A percentile compares a stretch with the other conserved stretches of the same genome.
Conservation (phyloP, 35 echinoderm and acorn worm genomes). For the Chiridota heheva region DNA sequence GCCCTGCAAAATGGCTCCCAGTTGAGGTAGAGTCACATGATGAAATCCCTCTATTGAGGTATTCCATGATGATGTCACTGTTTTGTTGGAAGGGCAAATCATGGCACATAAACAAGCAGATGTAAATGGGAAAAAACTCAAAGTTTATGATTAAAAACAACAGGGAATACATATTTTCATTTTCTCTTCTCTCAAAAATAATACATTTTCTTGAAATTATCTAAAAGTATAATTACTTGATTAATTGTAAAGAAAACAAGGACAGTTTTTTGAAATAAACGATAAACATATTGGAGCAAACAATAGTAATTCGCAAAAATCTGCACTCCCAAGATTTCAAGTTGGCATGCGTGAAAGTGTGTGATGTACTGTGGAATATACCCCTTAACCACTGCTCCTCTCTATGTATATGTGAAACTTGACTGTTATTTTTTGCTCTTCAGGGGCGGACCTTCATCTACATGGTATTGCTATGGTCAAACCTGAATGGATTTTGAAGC, state of each 20-base stretch:
- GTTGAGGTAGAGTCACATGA: too few species aligned
- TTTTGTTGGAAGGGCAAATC: too few species aligned
- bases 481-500: conserved; percentile 27
- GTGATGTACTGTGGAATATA: not conserved
- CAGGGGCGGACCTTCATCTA: conserved; percentile 50
- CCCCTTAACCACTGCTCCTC: not conserved
- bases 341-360: too few species aligned
- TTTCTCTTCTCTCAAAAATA: not conserved
- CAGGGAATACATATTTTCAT: too few species aligned
- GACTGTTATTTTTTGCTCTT: not conserved
- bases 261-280: not conserved
- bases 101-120: too few species aligned
- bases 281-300: not conserved
- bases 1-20: too few species aligned
- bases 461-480: conserved; percentile 42
- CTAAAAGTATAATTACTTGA: not conserved
- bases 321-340: not conserved
- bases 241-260: too few species aligned
- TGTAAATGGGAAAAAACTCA: too few species aligned
- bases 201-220: not conserved
- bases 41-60: too few species aligned
- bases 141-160: too few species aligned
- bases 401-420: not conserved
- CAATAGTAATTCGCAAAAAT: not conserved
- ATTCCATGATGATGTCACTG: too few species aligned